Evolutionary conservation across 2,888 invertebrate species (phyloP).

Genomic region (Cryptosula pallasiana): DNA sequence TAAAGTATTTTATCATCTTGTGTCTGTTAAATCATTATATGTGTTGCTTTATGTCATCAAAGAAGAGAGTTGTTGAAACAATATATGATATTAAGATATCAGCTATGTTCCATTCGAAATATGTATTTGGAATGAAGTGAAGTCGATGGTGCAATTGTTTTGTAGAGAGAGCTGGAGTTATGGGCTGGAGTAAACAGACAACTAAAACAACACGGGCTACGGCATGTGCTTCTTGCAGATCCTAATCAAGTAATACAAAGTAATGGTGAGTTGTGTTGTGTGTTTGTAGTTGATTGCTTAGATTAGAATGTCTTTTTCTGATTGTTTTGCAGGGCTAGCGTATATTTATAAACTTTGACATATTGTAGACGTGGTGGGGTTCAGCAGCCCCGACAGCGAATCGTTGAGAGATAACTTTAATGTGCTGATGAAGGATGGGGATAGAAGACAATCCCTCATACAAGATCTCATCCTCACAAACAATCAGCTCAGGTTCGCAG

Average conservation of each 20-base stretch:
- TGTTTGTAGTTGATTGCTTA: too few species aligned
- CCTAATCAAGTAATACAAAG: constrained; percentile 5
- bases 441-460: constrained; percentile 39
- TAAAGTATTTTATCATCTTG: too few species aligned
- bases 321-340: too few species aligned
- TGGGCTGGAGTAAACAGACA: constrained; percentile 40
- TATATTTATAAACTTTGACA: too few species aligned
- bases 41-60: too few species aligned
- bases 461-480: constrained; percentile 43
- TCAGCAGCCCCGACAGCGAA: constrained; percentile 10
- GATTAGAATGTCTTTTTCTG: too few species aligned
- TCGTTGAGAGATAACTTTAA: constrained; percentile 32
- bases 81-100: too few species aligned
- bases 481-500: constrained; percentile 39
- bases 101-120: too few species aligned
- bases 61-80: too few species aligned
- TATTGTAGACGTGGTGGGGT: constrained; percentile 17
- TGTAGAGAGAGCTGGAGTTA: constrained; percentile 33
- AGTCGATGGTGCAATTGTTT: too few species aligned
- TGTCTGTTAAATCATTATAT: too few species aligned
- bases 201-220: constrained; percentile 39
- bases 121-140: too few species aligned
- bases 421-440: constrained; percentile 39
- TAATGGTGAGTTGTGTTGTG: constrained; percentile 17
- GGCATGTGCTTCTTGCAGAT: constrained; percentile 27